Conservation (phyloP, 2,113 vertebrate species). For the Morone chrysops region DNA sequence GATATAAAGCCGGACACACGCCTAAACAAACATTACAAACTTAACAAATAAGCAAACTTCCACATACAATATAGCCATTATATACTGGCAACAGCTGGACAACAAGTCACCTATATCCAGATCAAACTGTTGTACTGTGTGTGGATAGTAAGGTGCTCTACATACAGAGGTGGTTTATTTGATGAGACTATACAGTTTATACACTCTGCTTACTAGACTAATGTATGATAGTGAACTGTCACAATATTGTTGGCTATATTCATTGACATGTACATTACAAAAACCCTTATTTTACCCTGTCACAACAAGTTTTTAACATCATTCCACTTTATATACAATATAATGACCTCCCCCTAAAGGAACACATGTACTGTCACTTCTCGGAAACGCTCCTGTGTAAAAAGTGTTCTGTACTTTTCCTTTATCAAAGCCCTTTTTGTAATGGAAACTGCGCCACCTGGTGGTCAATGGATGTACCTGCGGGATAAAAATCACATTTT, state of each 20-base stretch:
- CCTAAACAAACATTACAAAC: background rate
- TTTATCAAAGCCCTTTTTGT: background rate
- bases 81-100: background rate
- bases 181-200: background rate
- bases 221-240: background rate
- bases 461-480: slow-evolving; percentile 27
- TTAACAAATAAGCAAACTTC: background rate
- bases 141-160: background rate
- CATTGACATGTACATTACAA: background rate
- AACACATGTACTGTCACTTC: slow-evolving; percentile 55
- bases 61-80: background rate
- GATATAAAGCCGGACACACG: background rate
- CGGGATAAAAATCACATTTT: background rate
- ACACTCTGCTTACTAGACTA: background rate
- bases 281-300: background rate
- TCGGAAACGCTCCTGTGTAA: slow-evolving; percentile 49
- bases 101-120: background rate
- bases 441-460: slow-evolving; percentile 38
- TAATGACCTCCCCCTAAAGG: background rate
- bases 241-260: background rate
- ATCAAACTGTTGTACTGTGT: background rate
- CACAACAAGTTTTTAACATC: background rate
- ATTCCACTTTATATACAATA: background rate
- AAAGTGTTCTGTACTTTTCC: slow-evolving; percentile 65
- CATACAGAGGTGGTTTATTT: background rate